Percentiles rank a stretch among this genome's conserved stretches.
phyloP scores from a whole-genome alignment of 2,113 vertebrate genomes.

The Antigone vipio region DNA sequence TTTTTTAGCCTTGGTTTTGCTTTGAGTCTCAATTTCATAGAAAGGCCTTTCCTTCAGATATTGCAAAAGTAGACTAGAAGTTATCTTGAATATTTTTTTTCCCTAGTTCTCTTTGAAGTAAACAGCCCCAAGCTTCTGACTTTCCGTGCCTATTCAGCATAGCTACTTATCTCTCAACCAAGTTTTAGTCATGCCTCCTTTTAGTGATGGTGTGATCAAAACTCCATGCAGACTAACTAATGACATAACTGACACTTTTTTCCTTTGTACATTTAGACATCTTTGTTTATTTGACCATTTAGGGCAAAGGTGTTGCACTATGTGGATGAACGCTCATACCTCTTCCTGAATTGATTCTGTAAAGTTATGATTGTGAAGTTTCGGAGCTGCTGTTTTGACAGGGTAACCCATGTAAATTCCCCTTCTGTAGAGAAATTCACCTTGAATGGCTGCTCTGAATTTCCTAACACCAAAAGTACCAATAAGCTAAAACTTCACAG shows the following conservation, averaged over 20 bases:
- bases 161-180: neutral
- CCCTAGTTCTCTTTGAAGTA: neutral
- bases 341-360: neutral
- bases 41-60: neutral
- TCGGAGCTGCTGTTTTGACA: neutral
- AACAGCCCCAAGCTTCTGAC: neutral
- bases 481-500: neutral
- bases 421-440: neutral
- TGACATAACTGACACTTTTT: fast-evolving
- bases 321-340: neutral
- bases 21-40: neutral
- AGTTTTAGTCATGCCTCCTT: neutral
- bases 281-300: neutral
- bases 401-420: neutral
- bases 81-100: neutral
- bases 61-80: neutral
- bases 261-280: fast-evolving
- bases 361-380: fast-evolving
- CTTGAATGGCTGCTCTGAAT: neutral
- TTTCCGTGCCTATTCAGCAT: neutral
- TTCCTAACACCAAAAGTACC: neutral
- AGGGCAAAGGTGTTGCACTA: neutral
- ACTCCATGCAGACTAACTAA: neutral
- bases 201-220: neutral
- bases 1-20: neutral